These are phyloP conservation scores for Drosophila dives DNA, from an alignment of 2,888 invertebrate genomes.

Conservation along the genomic window DNA sequence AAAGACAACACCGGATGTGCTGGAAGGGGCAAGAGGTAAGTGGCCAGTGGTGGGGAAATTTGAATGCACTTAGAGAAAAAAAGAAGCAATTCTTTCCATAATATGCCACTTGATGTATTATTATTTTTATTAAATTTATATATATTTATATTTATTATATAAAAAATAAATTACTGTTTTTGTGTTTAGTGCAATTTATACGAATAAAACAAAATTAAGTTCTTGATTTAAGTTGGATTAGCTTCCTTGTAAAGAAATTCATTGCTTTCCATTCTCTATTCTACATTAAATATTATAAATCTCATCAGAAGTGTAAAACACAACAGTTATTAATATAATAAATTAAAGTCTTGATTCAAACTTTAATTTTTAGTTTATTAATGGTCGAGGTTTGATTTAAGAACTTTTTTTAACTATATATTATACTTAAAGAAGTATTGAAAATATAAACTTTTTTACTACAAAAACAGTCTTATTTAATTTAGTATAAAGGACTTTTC, in stretches of 20 bases:
- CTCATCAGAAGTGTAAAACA: too few relatives aligned
- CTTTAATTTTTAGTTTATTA: neutral
- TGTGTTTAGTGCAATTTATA: too few relatives aligned
- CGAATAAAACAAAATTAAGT: neutral
- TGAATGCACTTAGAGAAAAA: constrained; percentile 4
- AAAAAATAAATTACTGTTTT: neutral
- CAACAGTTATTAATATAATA: neutral
- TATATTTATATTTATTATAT: too few relatives aligned
- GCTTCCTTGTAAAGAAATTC: too few relatives aligned
- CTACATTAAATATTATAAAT: neutral
- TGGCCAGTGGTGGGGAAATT: neutral
- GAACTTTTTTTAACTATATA: neutral
- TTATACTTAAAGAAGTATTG: too few relatives aligned
- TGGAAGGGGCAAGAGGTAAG: neutral
- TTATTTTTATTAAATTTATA: too few relatives aligned
- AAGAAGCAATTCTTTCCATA: neutral
- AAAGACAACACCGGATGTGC: constrained; percentile 60
- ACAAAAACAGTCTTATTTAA: neutral
- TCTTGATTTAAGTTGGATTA: neutral
- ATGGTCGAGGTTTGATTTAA: neutral
- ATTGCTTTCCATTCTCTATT: neutral
- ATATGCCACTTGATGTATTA: neutral
- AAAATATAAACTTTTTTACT: neutral
- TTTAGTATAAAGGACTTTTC: neutral
- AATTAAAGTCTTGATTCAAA: neutral